These are phyloP conservation scores for Drosophila kanekoi DNA, from an alignment of 2,888 invertebrate species.

Conservation along the genomic window DNA sequence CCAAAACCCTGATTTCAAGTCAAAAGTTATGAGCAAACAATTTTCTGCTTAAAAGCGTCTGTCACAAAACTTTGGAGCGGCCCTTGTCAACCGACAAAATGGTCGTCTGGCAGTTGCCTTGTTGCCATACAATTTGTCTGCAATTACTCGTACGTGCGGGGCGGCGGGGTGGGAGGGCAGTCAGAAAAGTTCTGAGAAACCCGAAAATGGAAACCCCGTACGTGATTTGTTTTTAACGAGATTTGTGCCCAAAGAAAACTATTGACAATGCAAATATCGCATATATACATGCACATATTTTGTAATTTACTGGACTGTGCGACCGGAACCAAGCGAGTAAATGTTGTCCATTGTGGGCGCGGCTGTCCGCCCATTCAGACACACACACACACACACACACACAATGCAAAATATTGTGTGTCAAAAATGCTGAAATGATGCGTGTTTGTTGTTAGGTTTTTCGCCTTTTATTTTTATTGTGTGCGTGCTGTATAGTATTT, in stretches of 20 bases:
- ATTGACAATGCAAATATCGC: slow-evolving; percentile 79
- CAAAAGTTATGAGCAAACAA: slow-evolving; percentile 80
- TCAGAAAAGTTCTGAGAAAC: slow-evolving; percentile 49
- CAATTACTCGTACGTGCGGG: slow-evolving; percentile 57
- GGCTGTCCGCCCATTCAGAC: slow-evolving; percentile 22
- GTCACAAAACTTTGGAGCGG: slow-evolving; percentile 72
- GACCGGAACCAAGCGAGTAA: slow-evolving; percentile 27
- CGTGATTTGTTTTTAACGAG: slow-evolving; percentile 80
- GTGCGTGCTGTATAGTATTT: slow-evolving; percentile 67
- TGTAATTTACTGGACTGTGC: slow-evolving; percentile 49
- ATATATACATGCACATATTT: slow-evolving; percentile 32
- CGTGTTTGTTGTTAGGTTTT: slow-evolving; percentile 28
- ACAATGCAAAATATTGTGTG: slow-evolving; percentile 70
- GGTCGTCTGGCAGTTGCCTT: slow-evolving; percentile 42
- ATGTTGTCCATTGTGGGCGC: slow-evolving; percentile 53
- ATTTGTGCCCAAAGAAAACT: slow-evolving; percentile 57
- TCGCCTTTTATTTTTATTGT: slow-evolving; percentile 23
- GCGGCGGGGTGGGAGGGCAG: slow-evolving; percentile 4
- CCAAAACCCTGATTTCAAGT: slow-evolving; percentile 24
- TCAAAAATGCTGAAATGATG: slow-evolving; percentile 60
- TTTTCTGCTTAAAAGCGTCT: slow-evolving; percentile 81
- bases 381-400: slow-evolving; percentile 17
- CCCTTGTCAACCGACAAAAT: slow-evolving; percentile 64
- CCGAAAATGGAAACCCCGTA: slow-evolving; percentile 44
- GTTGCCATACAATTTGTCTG: slow-evolving; percentile 68